These are phyloP conservation scores for Pitta sordida DNA, from an alignment of 2,113 vertebrate species.

Conservation along the genomic window DNA sequence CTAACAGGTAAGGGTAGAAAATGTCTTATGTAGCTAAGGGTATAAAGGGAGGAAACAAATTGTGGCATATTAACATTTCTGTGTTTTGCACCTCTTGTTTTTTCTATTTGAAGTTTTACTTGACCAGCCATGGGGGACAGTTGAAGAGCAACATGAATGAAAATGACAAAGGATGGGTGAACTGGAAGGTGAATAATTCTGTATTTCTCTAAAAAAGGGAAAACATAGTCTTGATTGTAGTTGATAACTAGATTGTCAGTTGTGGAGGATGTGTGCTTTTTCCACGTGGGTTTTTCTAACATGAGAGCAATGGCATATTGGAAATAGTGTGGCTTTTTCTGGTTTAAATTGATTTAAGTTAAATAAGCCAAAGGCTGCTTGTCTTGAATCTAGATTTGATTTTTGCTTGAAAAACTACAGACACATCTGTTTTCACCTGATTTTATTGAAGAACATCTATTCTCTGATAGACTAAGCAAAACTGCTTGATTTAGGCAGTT, in stretches of 20 bases:
- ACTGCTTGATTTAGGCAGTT: neutral
- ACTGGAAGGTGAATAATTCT: constrained; percentile 89
- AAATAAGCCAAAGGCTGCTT: neutral
- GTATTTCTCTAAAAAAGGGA: neutral
- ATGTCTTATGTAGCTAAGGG: neutral
- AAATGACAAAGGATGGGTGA: constrained; percentile 95
- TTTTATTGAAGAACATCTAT: neutral
- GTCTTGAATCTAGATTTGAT: neutral
- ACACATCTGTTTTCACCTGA: rapidly evolving
- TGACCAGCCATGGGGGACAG: constrained; percentile 92
- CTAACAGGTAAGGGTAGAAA: neutral
- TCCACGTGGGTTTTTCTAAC: neutral
- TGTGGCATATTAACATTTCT: neutral
- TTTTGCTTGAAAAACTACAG: neutral
- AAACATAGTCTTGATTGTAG: neutral
- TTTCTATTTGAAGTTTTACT: constrained; percentile 79
- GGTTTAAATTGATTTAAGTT: neutral
- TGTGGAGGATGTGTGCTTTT: neutral
- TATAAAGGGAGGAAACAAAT: neutral
- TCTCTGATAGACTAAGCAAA: neutral
- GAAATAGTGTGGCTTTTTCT: neutral
- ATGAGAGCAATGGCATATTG: neutral
- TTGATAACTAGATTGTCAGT: neutral
- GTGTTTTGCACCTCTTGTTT: neutral
- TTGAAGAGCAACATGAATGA: constrained; percentile 94